Evolutionary conservation across 2,113 vertebrate genomes (phyloP), one percentile per base, ranked within the genome.

Genomic region (Sturnus vulgaris): DNA sequence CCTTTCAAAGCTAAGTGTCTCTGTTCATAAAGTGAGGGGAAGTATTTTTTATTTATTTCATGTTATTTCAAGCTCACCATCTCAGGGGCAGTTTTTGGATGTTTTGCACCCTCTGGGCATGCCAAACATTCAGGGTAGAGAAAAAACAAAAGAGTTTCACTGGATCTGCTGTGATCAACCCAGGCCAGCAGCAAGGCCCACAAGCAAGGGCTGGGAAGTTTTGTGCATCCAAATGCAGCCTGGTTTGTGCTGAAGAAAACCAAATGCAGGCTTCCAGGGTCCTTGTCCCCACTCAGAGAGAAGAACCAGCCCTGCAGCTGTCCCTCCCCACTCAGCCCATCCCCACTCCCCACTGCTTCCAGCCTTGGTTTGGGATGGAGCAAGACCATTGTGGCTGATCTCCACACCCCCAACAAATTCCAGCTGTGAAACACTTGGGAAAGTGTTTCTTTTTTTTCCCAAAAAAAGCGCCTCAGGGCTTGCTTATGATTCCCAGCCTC

Each of bases 1-100:
- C 44, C 2, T 0, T 20, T 60, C 35, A 8, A 27, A 60, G 12
- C 2, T 19, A 16, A 0, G 0, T 1, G 3, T 15, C 8, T 18
- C 4, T 21, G 24, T 5, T 27, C 2, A 0, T 5, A 31, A 15
- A 14, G 20, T 17, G 42, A n/a, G 10, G 8, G 6, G 30, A 16
- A 11, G 7, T 13, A 16, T 15, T 83, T 42, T 31, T 42, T 11
- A 9, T 69, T 40, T 47, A 27, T 55, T 30, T 65, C 15, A 15
- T 37, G 15, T 33, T 57, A 11, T 59, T 64, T 30, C 9, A 35
- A 55, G 20, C 30, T 66, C 11, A 4, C 7, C 8, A 6, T 15
- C 46, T 33, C 25, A 7, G 21, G 73, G 52, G 25, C 31, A 49
- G 20, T 9, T 69, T 44, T 50, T 14, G 35, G 44, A 15, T 0